Percentiles rank a stretch among this genome's conserved stretches.
phyloP scores from a whole-genome alignment of 2,797 vertebrate genomes.

The Etheostoma nigrum region DNA sequence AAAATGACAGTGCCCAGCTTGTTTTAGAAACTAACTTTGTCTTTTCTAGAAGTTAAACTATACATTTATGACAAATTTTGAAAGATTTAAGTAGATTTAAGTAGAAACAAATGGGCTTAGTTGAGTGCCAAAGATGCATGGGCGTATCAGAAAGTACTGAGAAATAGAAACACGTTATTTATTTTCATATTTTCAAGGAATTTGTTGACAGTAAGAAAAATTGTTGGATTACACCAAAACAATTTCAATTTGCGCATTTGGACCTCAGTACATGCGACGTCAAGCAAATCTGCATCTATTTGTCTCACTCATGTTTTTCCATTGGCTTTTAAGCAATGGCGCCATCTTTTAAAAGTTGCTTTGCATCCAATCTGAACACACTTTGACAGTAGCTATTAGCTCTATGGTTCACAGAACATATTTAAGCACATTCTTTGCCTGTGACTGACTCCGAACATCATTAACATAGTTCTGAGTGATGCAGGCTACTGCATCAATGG shows the following conservation, averaged over 20 bases:
- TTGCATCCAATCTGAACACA: conserved; percentile 31
- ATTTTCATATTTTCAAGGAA: not conserved
- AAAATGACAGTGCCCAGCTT: too few species aligned
- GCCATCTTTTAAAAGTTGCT: not conserved
- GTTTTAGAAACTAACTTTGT: too few species aligned
- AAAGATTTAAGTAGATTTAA: not conserved
- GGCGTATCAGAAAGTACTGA: not conserved
- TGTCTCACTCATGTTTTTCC: not conserved
- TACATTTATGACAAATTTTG: not conserved
- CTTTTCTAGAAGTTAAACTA: not conserved
- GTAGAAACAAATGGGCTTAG: conserved; percentile 1
- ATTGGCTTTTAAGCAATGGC: not conserved
- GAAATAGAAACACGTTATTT: not conserved
- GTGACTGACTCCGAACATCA: conserved; percentile 19
- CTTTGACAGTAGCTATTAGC: not conserved
- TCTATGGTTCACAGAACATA: not conserved
- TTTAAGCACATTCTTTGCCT: conserved; percentile 10
- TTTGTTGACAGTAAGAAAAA: not conserved
- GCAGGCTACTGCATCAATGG: conserved; percentile 25
- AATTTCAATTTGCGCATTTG: not conserved
- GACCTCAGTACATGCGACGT: not conserved
- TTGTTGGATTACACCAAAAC: too few species aligned
- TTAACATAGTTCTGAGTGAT: conserved; percentile 18
- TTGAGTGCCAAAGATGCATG: not conserved
- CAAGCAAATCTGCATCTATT: not conserved